These are phyloP conservation scores for Dichetophora obliterata DNA, from an alignment of 2,888 invertebrate species.

Conservation along the genomic window DNA sequence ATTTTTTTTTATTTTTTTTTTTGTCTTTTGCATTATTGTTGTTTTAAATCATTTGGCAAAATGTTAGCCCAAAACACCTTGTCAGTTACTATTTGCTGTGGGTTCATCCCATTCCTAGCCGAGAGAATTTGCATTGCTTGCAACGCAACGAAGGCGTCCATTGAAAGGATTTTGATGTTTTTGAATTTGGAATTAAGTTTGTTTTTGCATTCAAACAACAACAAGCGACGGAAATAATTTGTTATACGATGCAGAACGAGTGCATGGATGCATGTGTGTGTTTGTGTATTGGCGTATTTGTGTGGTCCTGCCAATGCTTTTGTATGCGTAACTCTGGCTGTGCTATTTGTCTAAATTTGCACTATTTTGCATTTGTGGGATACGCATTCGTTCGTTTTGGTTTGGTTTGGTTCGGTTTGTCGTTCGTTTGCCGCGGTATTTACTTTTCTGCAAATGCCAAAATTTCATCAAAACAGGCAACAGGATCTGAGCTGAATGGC, in stretches of 20 bases:
- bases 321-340: background rate
- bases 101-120: background rate
- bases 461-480: slow-evolving; percentile 7
- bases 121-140: background rate
- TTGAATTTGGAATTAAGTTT: slow-evolving; percentile 34
- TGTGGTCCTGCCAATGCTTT: background rate
- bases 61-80: background rate
- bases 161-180: slow-evolving; percentile 39
- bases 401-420: too few species aligned
- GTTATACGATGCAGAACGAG: background rate
- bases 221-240: background rate
- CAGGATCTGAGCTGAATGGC: background rate
- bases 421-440: background rate
- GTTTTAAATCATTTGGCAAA: background rate
- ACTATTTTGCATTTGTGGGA: slow-evolving; percentile 39
- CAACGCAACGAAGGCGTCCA: slow-evolving; percentile 3
- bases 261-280: background rate
- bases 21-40: background rate
- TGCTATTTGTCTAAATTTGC: slow-evolving; percentile 14
- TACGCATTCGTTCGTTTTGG: background rate
- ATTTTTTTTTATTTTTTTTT: background rate
- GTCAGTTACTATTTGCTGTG: background rate
- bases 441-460: slow-evolving; percentile 5
- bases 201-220: slow-evolving; percentile 21
- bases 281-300: background rate